Base-by-base conservation (phyloP, 2,888 invertebrate species). In the Mayetiola destructor region DNA sequence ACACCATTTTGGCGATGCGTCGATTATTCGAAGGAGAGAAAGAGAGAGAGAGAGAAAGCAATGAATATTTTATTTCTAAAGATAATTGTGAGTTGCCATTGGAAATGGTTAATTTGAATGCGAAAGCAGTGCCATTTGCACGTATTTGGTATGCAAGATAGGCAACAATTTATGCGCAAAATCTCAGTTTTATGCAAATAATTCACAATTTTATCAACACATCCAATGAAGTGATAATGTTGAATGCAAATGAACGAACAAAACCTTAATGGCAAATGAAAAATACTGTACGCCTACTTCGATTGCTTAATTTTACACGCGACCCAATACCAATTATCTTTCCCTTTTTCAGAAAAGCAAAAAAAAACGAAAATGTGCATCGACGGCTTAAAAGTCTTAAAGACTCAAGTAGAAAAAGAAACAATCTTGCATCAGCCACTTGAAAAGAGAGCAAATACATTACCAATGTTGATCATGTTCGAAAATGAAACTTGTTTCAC, bases 11-110 rank as follows among this genome's bases (percentile, higher is more conserved):
- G n/a, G n/a, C n/a, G n/a, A n/a, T 4, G 48, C 27, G 23, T 27
- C 14, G 16, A 14, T 32, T 32, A 9, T 48, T 48, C 27, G 23
- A 23, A 48, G 14, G 48, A 27, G 27, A 48, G 27, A 48, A 48
- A 48, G 23, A n/a, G n/a, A n/a, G n/a, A n/a, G n/a, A n/a, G n/a
- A n/a, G n/a, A n/a, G n/a, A n/a, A 48, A 27, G 48, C 48, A 48
- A 48, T 48, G 48, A 48, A 48, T 48, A 48, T 27, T 27, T 48
- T 48, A 48, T n/a, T n/a, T n/a, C n/a, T n/a, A n/a, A n/a, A n/a
- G n/a, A n/a, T n/a, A n/a, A n/a, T n/a, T n/a, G n/a, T n/a, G n/a
- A n/a, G n/a, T n/a, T n/a, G n/a, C n/a, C n/a, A n/a, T n/a, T n/a
- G n/a, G n/a, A n/a, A n/a, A n/a, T n/a, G n/a, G n/a, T n/a, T n/a